Percentiles rank a stretch among this genome's conserved stretches.
phyloP scores from a whole-genome alignment of 2,797 vertebrate species.

The Tapirus indicus region DNA sequence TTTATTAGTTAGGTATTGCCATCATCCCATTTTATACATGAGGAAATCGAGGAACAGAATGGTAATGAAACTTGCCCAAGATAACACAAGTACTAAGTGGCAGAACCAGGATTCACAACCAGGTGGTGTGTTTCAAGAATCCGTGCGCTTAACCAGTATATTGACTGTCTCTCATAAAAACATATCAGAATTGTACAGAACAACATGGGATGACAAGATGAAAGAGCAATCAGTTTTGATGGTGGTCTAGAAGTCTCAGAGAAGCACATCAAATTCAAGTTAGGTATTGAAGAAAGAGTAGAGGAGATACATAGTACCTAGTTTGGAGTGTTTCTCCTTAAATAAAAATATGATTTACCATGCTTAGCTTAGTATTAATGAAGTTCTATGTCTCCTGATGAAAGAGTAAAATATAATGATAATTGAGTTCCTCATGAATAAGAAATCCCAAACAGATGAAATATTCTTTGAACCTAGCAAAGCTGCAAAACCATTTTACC shows the following conservation, averaged over 20 bases:
- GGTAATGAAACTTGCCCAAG: background rate
- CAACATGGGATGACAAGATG: background rate
- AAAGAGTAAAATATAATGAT: background rate
- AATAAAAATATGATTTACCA: background rate
- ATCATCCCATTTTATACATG: background rate
- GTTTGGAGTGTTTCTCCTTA: background rate
- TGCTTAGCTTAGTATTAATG: constrained; percentile 1
- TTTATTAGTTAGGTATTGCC: background rate
- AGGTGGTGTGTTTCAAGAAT: background rate
- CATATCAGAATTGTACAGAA: background rate
- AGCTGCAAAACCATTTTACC: constrained; percentile 22
- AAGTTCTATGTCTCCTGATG: background rate
- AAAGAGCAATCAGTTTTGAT: background rate
- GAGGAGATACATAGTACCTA: background rate
- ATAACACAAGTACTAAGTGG: background rate
- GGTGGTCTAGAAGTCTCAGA: background rate
- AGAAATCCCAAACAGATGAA: constrained; percentile 33
- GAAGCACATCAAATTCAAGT: background rate
- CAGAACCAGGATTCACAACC: background rate
- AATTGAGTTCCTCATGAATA: constrained; percentile 7
- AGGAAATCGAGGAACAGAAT: background rate
- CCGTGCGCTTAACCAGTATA: background rate
- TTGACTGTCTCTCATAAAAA: background rate
- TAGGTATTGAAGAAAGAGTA: background rate
- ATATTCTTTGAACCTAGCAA: background rate